Percentiles rank a stretch among this genome's conserved stretches.
These are phyloP conservation scores for Pinctada fucata DNA, from an alignment of 2,888 invertebrate genomes.

Conservation along the genomic window DNA sequence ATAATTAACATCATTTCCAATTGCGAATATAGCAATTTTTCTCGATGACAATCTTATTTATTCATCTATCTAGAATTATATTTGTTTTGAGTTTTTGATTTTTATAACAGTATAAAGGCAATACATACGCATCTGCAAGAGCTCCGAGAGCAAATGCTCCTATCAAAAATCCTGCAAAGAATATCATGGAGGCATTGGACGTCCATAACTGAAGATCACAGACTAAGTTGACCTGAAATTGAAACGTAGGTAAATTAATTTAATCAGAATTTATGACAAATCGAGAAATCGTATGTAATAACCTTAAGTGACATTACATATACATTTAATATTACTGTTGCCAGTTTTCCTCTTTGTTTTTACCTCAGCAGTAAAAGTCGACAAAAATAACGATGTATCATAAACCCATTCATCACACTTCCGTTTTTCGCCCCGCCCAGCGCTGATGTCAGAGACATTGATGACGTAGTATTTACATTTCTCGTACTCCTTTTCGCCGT, in stretches of 20 bases:
- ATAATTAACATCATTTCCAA: too few species aligned
- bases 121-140: slow-evolving; percentile 50
- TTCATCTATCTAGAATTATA: too few species aligned
- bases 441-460: background rate
- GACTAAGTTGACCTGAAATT: slow-evolving; percentile 46
- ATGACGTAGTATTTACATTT: background rate
- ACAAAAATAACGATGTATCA: background rate
- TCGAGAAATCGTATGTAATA: too few species aligned
- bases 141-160: slow-evolving; percentile 51
- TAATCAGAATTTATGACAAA: too few species aligned
- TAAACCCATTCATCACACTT: background rate
- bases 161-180: slow-evolving; percentile 49
- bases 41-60: too few species aligned
- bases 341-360: background rate
- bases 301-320: too few species aligned
- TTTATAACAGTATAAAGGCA: too few species aligned
- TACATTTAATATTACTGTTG: too few species aligned
- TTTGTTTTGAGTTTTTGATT: too few species aligned
- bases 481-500: background rate
- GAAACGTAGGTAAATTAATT: too few species aligned
- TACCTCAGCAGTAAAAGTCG: background rate
- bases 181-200: slow-evolving; percentile 49
- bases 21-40: too few species aligned
- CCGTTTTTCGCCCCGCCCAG: background rate
- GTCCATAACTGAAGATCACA: slow-evolving; percentile 44